Conservation (phyloP, 2,113 vertebrate genomes). For the Ailurus styani region DNA sequence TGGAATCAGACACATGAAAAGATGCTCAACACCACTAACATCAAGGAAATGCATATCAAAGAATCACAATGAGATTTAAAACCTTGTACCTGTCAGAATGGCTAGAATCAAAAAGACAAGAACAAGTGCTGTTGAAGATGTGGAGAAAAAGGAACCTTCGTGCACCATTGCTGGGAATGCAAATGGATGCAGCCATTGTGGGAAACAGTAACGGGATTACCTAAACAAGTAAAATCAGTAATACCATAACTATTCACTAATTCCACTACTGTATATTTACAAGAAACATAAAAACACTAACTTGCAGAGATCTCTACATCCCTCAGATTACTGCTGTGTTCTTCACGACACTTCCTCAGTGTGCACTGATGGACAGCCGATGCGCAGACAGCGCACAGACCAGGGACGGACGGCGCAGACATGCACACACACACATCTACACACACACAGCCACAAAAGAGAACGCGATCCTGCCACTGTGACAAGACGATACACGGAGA, state of each 20-base stretch:
- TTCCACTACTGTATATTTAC: neutral
- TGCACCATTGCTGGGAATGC: neutral
- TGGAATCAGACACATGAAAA: neutral
- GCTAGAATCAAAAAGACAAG: neutral
- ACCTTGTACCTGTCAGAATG: neutral
- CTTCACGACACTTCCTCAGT: too few species aligned
- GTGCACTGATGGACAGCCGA: too few species aligned
- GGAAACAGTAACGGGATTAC: neutral
- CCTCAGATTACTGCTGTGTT: accelerated
- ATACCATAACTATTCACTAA: neutral
- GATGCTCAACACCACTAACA: neutral
- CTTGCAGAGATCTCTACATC: neutral
- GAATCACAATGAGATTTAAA: neutral
- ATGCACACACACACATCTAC: neutral
- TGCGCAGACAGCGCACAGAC: too few species aligned
- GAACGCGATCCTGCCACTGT: neutral
- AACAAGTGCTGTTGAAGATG: neutral
- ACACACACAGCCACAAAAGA: neutral
- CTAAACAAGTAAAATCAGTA: neutral
- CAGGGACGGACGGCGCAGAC: too few species aligned
- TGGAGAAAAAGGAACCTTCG: neutral
- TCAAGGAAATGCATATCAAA: neutral
- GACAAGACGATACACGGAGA: neutral
- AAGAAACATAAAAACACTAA: neutral
- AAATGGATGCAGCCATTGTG: neutral